phyloP scores from a whole-genome alignment of 2,113 vertebrate species.

The Bos indicus region DNA sequence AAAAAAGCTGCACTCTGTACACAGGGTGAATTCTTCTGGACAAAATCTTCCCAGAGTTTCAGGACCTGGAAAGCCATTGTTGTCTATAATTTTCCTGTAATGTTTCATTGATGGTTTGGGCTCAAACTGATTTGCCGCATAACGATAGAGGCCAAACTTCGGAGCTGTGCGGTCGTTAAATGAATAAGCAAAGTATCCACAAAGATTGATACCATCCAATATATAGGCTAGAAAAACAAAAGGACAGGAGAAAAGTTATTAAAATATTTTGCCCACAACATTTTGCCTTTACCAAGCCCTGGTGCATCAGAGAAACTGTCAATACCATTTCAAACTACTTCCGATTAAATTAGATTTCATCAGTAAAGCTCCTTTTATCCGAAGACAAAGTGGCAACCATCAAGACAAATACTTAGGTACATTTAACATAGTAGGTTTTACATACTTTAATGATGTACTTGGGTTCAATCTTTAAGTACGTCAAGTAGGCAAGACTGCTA shows the following conservation, averaged over 20 bases:
- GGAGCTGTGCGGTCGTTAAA: constrained; percentile 91
- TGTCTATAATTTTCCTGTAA: constrained; percentile 91
- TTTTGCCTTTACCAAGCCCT: not conserved
- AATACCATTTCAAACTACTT: not conserved
- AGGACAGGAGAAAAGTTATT: not conserved
- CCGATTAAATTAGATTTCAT: not conserved
- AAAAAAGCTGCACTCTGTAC: constrained; percentile 79
- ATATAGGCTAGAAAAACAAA: constrained; percentile 81
- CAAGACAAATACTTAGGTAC: not conserved
- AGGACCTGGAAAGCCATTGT: constrained; percentile 87
- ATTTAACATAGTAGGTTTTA: not conserved
- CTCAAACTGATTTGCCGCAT: constrained; percentile 85
- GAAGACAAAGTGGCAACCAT: not conserved
- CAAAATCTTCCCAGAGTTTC: constrained; percentile 78
- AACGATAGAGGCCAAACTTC: constrained; percentile 90
- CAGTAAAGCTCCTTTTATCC: not conserved
- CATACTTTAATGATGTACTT: not conserved
- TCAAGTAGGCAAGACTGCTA: not conserved
- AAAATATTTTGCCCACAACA: not conserved
- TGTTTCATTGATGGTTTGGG: constrained; percentile 88
- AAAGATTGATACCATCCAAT: constrained; percentile 91
- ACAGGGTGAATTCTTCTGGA: constrained; percentile 71
- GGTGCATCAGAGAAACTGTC: not conserved
- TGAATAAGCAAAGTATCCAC: constrained; percentile 96
- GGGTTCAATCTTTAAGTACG: not conserved